Conservation (phyloP, 2,113 vertebrate species). For the Xyliphius kryptos region DNA sequence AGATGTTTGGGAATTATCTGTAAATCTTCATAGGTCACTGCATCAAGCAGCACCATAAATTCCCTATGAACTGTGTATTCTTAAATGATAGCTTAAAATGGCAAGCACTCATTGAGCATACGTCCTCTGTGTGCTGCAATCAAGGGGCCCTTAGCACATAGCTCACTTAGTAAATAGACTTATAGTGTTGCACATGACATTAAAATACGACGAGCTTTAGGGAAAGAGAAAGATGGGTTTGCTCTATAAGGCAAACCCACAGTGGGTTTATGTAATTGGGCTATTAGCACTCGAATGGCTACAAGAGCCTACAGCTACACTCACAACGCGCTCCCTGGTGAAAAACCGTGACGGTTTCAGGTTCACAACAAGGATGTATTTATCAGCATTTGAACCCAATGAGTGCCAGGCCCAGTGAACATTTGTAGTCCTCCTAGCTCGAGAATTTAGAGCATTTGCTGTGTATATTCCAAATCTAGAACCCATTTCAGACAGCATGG, state of each 20-base stretch:
- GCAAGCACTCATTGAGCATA: slow-evolving; percentile 30
- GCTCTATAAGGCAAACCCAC: slow-evolving; percentile 46
- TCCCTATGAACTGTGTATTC: slow-evolving; percentile 12
- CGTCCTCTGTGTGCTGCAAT: slow-evolving; percentile 30
- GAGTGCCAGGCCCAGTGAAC: slow-evolving; percentile 14
- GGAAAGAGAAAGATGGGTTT: no score
- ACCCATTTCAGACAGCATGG: no score
- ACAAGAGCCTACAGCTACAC: slow-evolving; percentile 37
- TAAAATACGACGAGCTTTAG: no score
- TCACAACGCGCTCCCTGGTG: slow-evolving; percentile 46
- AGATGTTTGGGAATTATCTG: no score
- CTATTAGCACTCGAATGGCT: slow-evolving; percentile 55
- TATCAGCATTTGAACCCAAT: slow-evolving; percentile 22
- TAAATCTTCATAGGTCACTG: no score
- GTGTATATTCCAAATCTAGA: no score
- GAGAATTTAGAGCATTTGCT: no score
- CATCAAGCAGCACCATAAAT: no score
- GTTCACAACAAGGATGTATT: slow-evolving; percentile 43
- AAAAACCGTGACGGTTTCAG: slow-evolving; percentile 24
- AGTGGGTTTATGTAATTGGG: slow-evolving; percentile 49
- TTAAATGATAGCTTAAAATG: slow-evolving; percentile 28
- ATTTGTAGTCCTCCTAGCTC: no score
- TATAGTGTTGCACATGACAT: no score
- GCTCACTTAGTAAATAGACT: no score
- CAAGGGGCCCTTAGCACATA: slow-evolving; percentile 36